These are phyloP conservation scores for Cistogaster globosa DNA, from an alignment of 2,888 invertebrate genomes.

Conservation along the genomic window DNA sequence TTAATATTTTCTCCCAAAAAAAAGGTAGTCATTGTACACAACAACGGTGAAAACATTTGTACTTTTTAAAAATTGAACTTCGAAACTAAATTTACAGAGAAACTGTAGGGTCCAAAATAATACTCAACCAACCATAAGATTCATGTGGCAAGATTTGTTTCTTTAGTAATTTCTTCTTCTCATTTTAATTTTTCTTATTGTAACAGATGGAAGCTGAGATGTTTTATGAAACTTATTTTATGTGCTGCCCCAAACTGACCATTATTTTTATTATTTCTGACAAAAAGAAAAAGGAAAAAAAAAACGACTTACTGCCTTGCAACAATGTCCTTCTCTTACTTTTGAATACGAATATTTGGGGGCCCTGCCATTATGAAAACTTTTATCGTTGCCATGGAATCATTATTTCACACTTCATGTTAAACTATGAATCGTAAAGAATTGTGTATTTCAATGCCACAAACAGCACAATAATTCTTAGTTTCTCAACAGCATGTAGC, in stretches of 20 bases:
- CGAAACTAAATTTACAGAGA: not conserved
- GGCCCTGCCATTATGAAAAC: constrained; percentile 49
- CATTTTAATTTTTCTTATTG: not conserved
- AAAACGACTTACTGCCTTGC: constrained; percentile 22
- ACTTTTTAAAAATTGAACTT: constrained; percentile 15
- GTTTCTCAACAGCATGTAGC: constrained; percentile 21
- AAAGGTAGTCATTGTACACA: not conserved
- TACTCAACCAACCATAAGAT: constrained; percentile 38
- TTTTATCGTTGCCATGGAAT: constrained; percentile 81
- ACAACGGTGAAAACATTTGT: constrained; percentile 35
- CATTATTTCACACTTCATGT: constrained; percentile 81
- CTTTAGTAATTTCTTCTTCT: not conserved
- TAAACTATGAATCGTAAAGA: constrained; percentile 69
- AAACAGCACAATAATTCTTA: constrained; percentile 50
- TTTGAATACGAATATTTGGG: constrained; percentile 2
- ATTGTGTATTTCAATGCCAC: constrained; percentile 62
- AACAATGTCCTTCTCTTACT: constrained; percentile 51
- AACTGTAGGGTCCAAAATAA: constrained; percentile 8
- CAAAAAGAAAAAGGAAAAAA: constrained; percentile 7
- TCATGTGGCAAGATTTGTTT: constrained; percentile 64
- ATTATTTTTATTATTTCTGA: constrained; percentile 57
- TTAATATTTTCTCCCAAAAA: constrained; percentile 50
- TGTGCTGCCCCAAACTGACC: constrained; percentile 43
- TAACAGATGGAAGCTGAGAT: constrained; percentile 41
- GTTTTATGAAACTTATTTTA: constrained; percentile 6